These are phyloP conservation scores for Euzophera pinguis DNA, from an alignment of 2,888 invertebrate species.

Conservation along the genomic window DNA sequence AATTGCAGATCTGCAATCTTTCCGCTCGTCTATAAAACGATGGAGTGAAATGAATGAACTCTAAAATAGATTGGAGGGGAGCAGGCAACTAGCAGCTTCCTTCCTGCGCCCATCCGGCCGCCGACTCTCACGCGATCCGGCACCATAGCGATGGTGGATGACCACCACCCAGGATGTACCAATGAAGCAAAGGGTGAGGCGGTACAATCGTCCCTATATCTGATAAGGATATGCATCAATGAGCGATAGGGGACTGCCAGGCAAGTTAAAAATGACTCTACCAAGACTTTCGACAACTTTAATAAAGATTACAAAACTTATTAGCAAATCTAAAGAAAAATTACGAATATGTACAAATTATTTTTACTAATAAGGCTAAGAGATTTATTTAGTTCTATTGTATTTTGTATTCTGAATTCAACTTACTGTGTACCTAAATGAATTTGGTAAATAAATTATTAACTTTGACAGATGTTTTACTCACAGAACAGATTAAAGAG, in stretches of 20 bases:
- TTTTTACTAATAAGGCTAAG: too few species aligned
- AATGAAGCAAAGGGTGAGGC: conserved; percentile 10
- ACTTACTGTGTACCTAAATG: too few species aligned
- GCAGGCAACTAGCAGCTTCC: conserved; percentile 76
- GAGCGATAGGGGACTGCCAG: background rate
- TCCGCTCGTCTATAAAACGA: conserved; percentile 40
- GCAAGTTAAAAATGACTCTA: background rate
- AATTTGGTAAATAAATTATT: too few species aligned
- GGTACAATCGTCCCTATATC: background rate
- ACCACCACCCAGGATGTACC: conserved; percentile 29
- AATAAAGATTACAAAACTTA: too few species aligned
- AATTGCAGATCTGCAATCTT: too few species aligned
- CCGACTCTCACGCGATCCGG: conserved; percentile 68
- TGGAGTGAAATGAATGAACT: conserved; percentile 65
- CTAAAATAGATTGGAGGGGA: conserved; percentile 77
- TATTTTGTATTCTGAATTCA: too few species aligned
- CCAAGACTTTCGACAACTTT: too few species aligned
- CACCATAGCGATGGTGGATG: conserved; percentile 35
- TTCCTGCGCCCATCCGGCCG: conserved; percentile 76
- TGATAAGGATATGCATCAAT: background rate
- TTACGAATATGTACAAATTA: too few species aligned
- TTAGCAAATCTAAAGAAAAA: too few species aligned
- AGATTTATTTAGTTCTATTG: too few species aligned
- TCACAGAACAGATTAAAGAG: too few species aligned
- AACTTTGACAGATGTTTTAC: too few species aligned